These are phyloP conservation scores for Drosophila niveifrons DNA, from an alignment of 2,888 invertebrate genomes.

Conservation along the genomic window DNA sequence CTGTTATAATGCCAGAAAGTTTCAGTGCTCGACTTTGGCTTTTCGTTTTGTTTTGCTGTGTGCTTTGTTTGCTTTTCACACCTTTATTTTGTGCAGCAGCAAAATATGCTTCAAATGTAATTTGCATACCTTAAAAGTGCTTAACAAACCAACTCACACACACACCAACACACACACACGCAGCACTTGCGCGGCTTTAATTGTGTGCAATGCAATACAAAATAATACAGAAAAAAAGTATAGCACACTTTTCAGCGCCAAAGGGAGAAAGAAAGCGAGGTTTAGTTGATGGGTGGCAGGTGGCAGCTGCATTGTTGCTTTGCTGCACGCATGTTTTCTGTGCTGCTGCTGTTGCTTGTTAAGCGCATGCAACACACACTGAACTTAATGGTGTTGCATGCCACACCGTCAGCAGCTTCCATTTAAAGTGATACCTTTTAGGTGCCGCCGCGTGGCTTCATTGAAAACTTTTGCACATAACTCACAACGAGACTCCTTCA, in stretches of 20 bases:
- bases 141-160: slow-evolving; percentile 38
- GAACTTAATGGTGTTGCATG: slow-evolving; percentile 16
- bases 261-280: background rate
- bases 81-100: slow-evolving; percentile 31
- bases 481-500: slow-evolving; percentile 19
- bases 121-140: slow-evolving; percentile 70
- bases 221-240: slow-evolving; percentile 28
- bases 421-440: slow-evolving; percentile 55
- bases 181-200: slow-evolving; percentile 61
- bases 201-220: slow-evolving; percentile 35
- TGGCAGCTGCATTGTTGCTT: slow-evolving; percentile 31
- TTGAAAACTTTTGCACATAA: slow-evolving; percentile 49
- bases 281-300: background rate
- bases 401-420: slow-evolving; percentile 8
- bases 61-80: slow-evolving; percentile 58
- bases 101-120: slow-evolving; percentile 58
- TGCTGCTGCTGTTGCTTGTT: slow-evolving; percentile 16
- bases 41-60: slow-evolving; percentile 43
- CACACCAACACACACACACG: slow-evolving; percentile 13
- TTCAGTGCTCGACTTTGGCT: slow-evolving; percentile 46
- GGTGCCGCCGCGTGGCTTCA: slow-evolving; percentile 26
- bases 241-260: slow-evolving; percentile 67
- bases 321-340: slow-evolving; percentile 39
- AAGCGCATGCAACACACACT: slow-evolving; percentile 9
- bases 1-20: slow-evolving; percentile 57